Conservation (phyloP, 2,797 vertebrate genomes). For the Eidolon dupreanum region DNA sequence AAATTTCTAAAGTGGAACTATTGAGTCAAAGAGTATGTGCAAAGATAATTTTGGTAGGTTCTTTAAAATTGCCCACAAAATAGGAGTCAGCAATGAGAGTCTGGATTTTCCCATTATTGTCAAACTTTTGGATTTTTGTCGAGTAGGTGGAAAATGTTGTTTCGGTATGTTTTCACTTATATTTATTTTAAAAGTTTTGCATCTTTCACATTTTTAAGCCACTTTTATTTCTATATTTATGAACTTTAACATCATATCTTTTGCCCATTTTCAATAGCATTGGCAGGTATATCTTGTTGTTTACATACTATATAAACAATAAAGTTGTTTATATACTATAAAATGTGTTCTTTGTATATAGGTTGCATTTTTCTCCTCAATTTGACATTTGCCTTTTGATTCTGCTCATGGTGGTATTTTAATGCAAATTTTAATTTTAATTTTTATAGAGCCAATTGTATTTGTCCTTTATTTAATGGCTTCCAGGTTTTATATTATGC, state of each 20-base stretch:
- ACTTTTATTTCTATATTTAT: neutral
- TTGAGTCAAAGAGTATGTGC: neutral
- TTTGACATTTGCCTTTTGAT: neutral
- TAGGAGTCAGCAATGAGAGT: neutral
- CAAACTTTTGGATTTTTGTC: neutral
- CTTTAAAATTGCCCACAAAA: neutral
- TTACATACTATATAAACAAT: neutral
- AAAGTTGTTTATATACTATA: neutral
- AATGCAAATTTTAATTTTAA: neutral
- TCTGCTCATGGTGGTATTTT: neutral
- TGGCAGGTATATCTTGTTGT: neutral
- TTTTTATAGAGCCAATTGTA: neutral
- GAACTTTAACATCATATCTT: neutral
- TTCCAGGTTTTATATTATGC: neutral
- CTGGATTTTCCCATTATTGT: neutral
- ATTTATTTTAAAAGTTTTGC: neutral
- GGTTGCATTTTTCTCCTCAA: neutral
- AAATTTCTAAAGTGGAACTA: neutral
- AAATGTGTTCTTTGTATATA: neutral
- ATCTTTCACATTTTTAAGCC: neutral
- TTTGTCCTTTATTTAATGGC: neutral
- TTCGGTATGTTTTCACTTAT: neutral
- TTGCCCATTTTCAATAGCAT: neutral
- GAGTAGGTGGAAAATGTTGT: neutral
- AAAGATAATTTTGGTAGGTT: neutral